phyloP scores from a whole-genome alignment of 2,888 invertebrate genomes.

The Stenodema calcarata region DNA sequence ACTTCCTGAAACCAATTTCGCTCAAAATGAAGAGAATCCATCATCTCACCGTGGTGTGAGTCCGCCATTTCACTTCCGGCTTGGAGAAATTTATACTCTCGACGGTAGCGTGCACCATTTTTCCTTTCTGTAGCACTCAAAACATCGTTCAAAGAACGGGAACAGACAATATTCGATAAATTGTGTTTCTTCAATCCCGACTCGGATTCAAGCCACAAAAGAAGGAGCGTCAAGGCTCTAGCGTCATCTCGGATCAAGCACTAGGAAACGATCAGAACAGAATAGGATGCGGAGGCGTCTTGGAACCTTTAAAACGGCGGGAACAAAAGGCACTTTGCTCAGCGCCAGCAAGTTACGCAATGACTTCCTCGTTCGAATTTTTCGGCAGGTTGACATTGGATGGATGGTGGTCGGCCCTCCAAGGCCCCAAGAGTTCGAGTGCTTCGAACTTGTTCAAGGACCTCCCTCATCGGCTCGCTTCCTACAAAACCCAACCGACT shows the following conservation, averaged over 20 bases:
- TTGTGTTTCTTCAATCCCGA: no score
- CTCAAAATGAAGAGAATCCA: no score
- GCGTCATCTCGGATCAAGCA: not conserved
- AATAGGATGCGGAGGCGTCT: not conserved
- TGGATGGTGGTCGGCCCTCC: not conserved
- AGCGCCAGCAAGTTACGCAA: not conserved
- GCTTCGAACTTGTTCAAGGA: constrained; percentile 20
- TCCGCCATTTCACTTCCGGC: no score
- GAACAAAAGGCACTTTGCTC: not conserved
- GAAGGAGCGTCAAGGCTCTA: not conserved
- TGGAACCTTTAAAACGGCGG: not conserved
- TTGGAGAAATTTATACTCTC: no score
- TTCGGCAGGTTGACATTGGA: constrained; percentile 19
- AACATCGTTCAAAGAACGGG: no score
- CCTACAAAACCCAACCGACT: constrained; percentile 16
- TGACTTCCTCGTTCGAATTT: constrained; percentile 13
- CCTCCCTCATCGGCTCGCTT: not conserved
- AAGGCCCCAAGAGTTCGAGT: not conserved
- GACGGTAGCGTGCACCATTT: no score
- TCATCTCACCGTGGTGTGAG: no score
- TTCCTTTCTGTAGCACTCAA: no score
- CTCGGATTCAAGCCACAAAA: not conserved
- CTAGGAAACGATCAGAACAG: not conserved
- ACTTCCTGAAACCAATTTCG: no score
- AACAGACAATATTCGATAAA: no score